These are phyloP conservation scores for Heteropelma amictum DNA, from an alignment of 2,888 invertebrate genomes.

Conservation along the genomic window DNA sequence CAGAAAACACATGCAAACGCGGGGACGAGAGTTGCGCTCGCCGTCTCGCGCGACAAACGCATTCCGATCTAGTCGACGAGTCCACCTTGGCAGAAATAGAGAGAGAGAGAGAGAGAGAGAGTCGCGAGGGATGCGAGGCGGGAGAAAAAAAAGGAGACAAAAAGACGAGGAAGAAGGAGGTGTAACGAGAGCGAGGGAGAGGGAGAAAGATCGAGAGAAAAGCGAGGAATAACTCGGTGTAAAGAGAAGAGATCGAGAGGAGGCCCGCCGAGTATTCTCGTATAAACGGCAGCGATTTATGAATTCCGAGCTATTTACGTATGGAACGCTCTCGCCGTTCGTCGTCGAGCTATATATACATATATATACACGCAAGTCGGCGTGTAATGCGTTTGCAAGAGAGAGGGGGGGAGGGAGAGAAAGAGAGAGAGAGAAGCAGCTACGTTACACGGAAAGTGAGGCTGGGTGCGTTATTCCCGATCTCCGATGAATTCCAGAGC, in stretches of 20 bases:
- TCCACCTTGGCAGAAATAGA: slow-evolving; percentile 54
- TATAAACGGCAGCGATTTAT: slow-evolving; percentile 62
- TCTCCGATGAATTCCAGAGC: slow-evolving; percentile 50
- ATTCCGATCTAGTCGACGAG: slow-evolving; percentile 65
- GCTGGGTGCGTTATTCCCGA: no score
- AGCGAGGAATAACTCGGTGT: background rate
- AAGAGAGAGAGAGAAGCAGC: background rate
- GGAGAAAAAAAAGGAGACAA: background rate
- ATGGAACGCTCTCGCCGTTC: slow-evolving; percentile 56
- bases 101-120: slow-evolving; percentile 26
- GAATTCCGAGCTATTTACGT: slow-evolving; percentile 62
- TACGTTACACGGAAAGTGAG: no score
- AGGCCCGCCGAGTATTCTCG: slow-evolving; percentile 61
- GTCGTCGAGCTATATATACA: slow-evolving; percentile 45
- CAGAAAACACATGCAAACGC: slow-evolving; percentile 27
- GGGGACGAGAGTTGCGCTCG: slow-evolving; percentile 26
- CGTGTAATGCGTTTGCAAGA: no score
- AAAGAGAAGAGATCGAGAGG: slow-evolving; percentile 9
- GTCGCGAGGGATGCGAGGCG: background rate
- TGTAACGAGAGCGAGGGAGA: slow-evolving; percentile 8
- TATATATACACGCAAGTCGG: no score
- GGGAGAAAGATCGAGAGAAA: no score
- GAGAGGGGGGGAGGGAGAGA: no score
- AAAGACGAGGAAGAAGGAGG: slow-evolving; percentile 13
- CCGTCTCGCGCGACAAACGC: slow-evolving; percentile 62